Base-by-base conservation (phyloP, 2,113 vertebrate species). In the Carollia perspicillata region DNA sequence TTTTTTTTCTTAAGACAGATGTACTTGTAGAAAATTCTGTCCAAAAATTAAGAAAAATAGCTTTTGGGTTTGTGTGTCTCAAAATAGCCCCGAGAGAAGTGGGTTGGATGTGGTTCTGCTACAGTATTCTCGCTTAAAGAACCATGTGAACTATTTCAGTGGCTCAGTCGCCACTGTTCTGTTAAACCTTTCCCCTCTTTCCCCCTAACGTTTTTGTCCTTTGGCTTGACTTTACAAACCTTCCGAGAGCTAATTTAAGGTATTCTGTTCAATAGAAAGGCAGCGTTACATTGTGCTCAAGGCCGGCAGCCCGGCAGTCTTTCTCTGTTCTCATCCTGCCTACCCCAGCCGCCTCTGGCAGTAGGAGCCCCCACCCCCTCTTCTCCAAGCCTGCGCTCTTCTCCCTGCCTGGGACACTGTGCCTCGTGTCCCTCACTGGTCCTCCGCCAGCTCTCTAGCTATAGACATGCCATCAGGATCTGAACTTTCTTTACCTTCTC, bases 211-310 rank as follows among this genome's bases (percentile, higher is more conserved):
- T 44, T 68, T 78, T 83, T 44, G 40, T 22, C 47, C 37, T 72
- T 49, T 60, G 55, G 22, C 8, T 12, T 37, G 63, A 84, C 69
- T 95, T 91, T 58, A 28, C 53, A n/a, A 51, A 79, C 51, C 49
- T 84, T 84, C 47, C 37, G 37, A 75, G 81, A 84, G 47, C 40
- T 33, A 40, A 22, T 5, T 20, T 18, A n/a, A 33, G 65, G 23
- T 28, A 16, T 71, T 71, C 47, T 23, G 2, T 58, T 84, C 13
- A 17, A 5, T 16, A 2, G n/a, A 78, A 69, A 92, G 84, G 14
- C 0, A 68, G 4, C 14, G 17, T 10, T 18, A 11, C 3, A 1
- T 2, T 35, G 6, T 10, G 35, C 53, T 26, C 14, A 30, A 4
- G 72, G 17, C 20, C n/a, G 2, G 37, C 8, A 6, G 14, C 20